Conservation (phyloP, 2,888 invertebrate genomes). For the Clistopyga incitator region DNA sequence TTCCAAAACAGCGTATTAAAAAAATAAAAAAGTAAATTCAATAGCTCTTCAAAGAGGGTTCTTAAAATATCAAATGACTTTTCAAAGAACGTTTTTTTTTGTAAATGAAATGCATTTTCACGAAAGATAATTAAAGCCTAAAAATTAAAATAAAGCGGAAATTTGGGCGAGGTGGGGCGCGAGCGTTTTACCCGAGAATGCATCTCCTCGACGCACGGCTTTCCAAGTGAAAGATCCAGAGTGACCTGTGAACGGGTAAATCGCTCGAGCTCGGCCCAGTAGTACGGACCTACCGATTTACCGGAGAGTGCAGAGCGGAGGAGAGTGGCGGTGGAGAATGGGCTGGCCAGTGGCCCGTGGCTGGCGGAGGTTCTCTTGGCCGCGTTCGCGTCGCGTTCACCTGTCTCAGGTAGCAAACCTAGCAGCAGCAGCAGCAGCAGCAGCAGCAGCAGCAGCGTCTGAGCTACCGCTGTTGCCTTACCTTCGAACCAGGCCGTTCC, state of each 20-base stretch:
- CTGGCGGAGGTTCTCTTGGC: constrained; percentile 64
- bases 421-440: not conserved
- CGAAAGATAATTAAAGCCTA: not conserved
- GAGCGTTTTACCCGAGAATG: constrained; percentile 71
- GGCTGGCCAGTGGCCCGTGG: constrained; percentile 68
- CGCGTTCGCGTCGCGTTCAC: constrained; percentile 73
- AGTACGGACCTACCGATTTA: constrained; percentile 54
- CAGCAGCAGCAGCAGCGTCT: not conserved
- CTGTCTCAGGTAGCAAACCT: constrained; percentile 75
- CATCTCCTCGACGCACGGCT: constrained; percentile 72
- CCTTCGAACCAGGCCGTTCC: constrained; percentile 53
- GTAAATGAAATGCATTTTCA: not conserved
- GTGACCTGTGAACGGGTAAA: constrained; percentile 77
- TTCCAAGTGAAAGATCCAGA: constrained; percentile 75
- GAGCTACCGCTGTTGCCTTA: constrained; percentile 33
- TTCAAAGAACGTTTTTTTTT: no score
- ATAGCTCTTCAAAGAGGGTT: no score
- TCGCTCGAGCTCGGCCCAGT: constrained; percentile 59
- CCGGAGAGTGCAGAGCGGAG: constrained; percentile 16
- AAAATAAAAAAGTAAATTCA: no score
- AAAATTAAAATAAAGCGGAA: not conserved
- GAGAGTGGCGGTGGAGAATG: constrained; percentile 70
- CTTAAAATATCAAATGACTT: no score
- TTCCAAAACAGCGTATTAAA: no score
- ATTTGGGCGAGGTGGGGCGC: not conserved